Base-by-base conservation (phyloP, 2,888 invertebrate species). In the Agonopterix arenella region DNA sequence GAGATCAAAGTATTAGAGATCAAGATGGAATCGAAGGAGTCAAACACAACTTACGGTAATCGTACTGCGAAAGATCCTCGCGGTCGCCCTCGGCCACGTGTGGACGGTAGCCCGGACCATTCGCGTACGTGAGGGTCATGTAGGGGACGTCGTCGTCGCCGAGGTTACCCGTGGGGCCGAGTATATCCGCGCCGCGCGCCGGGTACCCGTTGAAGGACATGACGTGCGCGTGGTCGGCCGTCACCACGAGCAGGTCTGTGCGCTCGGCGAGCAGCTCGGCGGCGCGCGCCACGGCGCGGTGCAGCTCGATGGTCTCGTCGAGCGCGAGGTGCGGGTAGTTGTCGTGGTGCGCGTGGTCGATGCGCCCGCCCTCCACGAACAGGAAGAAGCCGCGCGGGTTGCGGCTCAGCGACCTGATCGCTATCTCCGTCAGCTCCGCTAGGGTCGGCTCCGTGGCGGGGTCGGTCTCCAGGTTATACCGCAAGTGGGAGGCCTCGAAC, bases 151-250 rank as follows among this genome's bases (percentile, higher is more conserved):
- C 64, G 53, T 90, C 85, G 18, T 66, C 70, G 40, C 70, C 80
- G 44, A 82, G 80, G 13, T 73, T 70, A 37, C 71, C 76, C 8
- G 28, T 2, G 11, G 41, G 40, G 18, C 47, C 81, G 90, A 95
- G 91, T 1, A 92, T 91, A 72, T 95, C 95, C 0, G 94, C 90
- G 73, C 95, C 0, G 96, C 47, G 40, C 41, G 11, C 72, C 3
- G 92, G 85, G 69, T 94, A 94, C 0, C 94, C 94, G 18, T 89
- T 85, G 53, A 91, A 83, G 44, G 89, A 84, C 85, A 94, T 90
- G 0, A 91, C 90, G 68, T 94, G 94, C 0, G 93, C 90, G 68
- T 94, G 94, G 76, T 94, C 94, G 0, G 93, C 89, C 0, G 93
- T 93, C 2, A 93, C 94, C 11, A 95, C 90, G 40, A 95, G 90